Evolutionary conservation across 1,140 invertebrate species (phyloP).

Genomic region (Drosophila nannoptera): DNA sequence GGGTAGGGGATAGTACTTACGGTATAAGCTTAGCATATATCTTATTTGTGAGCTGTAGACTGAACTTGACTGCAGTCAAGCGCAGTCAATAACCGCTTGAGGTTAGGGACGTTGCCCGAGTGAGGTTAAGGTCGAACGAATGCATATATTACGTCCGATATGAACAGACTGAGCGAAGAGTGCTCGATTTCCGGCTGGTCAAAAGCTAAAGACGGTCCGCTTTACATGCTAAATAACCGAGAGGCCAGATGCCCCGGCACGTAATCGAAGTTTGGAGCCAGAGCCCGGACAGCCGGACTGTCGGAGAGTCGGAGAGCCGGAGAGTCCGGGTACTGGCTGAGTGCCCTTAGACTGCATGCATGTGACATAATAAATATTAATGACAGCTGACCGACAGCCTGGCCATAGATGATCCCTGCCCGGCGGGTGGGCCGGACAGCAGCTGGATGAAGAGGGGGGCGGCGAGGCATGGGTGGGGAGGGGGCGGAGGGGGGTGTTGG

Average conservation of each 20-base stretch:
- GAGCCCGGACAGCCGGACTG: conserved; percentile 8
- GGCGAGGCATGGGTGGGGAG: neutral
- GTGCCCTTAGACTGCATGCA: conserved; percentile 50
- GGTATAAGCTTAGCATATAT: no score
- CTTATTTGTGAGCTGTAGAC: no score
- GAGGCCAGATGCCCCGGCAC: conserved; percentile 36
- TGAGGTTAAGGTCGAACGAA: no score
- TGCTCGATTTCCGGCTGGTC: neutral
- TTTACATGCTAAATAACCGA: conserved; percentile 56
- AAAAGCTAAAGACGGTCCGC: conserved; percentile 18
- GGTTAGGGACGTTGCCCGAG: neutral
- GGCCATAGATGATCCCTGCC: conserved; percentile 42
- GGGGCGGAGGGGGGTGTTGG: neutral
- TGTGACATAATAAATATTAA: conserved; percentile 77
- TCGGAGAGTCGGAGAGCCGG: neutral
- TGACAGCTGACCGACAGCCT: conserved; percentile 61
- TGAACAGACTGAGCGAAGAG: neutral
- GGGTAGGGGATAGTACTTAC: no score
- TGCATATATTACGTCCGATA: no score
- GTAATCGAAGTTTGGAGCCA: conserved; percentile 21
- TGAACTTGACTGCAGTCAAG: no score
- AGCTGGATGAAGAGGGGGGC: conserved; percentile 12
- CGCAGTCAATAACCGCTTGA: no score
- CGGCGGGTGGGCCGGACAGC: conserved; percentile 40
- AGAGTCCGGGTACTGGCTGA: neutral